These are phyloP conservation scores for Dusona sp. DNA, from an alignment of 2,888 invertebrate genomes.

Conservation along the genomic window DNA sequence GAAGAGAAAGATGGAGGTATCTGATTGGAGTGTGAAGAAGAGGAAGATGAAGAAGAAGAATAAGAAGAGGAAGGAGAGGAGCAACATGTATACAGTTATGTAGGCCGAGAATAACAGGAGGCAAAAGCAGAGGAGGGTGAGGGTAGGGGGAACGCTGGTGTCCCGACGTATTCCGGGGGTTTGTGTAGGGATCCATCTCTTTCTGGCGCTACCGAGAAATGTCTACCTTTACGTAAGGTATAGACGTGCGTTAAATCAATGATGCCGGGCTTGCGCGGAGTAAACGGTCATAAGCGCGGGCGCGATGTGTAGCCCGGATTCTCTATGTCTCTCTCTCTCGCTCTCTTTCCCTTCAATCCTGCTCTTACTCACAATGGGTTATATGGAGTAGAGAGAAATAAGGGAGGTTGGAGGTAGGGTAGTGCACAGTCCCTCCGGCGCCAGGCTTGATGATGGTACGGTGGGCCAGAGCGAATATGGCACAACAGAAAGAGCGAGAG, in stretches of 20 bases:
- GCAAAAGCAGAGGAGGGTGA: constrained; percentile 35
- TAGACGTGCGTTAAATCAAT: constrained; percentile 82
- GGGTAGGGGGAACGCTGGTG: constrained; percentile 13
- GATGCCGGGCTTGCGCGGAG: constrained; percentile 82
- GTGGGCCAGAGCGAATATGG: constrained; percentile 52
- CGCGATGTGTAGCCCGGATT: constrained; percentile 73
- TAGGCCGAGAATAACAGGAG: constrained; percentile 18
- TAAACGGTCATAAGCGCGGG: constrained; percentile 72
- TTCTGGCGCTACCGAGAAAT: constrained; percentile 48
- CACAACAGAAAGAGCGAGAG: constrained; percentile 43
- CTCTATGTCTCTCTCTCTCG: constrained; percentile 35
- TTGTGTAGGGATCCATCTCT: constrained; percentile 34
- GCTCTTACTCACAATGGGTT: constrained; percentile 29
- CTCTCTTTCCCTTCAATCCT: constrained; percentile 1
- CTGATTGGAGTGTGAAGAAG: background rate
- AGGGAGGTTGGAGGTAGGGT: background rate
- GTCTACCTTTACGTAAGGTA: constrained; percentile 69
- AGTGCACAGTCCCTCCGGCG: constrained; percentile 65
- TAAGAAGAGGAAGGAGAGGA: constrained; percentile 11
- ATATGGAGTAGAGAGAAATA: constrained; percentile 44
- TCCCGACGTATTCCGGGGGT: constrained; percentile 36
- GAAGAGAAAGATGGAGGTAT: constrained; percentile 35
- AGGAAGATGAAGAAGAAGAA: constrained; percentile 2
- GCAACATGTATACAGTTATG: constrained; percentile 24
- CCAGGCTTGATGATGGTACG: constrained; percentile 64